Evolutionary conservation across 2,113 vertebrate genomes (phyloP), one percentile per base, ranked within the genome.

Genomic region (Leuciscus idus): DNA sequence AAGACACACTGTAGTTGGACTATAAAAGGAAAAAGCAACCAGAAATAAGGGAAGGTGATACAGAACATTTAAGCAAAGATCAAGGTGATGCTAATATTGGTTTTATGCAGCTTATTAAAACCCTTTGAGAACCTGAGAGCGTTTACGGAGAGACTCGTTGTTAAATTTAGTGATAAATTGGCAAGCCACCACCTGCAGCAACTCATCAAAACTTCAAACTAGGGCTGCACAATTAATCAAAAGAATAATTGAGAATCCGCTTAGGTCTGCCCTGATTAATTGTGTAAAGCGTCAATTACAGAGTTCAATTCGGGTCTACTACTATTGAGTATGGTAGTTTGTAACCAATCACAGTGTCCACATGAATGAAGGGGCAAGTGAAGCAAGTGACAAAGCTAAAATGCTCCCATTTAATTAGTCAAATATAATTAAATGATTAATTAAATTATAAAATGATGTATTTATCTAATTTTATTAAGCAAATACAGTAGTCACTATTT

Each of bases 21-120:
- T 89, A 91, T 85, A 84, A 89, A 88, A 81, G 86, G 61, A 84
- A 87, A 90, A 94, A 94, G 92, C 88, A 94, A 93, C 91, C 93
- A 87, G 81, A 89, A 85, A 86, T 85, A 89, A 84, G 75, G 81
- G 87, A 87, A 84, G 90, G 87, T 93, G 92, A 93, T 95, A 97
- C 94, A 95, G 93, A 92, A 93, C 95, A 94, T 92, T 94, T 93
- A 95, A 93, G 95, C 92, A 95, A 93, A 94, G 92, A 93, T 90
- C 92, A 92, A 95, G 92, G 91, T 88, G 89, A 85, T 87, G 76
- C 70, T 85, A 83, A 90, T 92, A 93, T 93, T 94, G 86, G 84
- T 89, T 90, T 78, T 93, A 90, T 87, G 81, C 88, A 93, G 91
- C 86, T 81, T 84, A 92, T 92, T 92, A 57, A 73, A 57, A 96